These are phyloP conservation scores for Laterallus jamaicensis DNA, from an alignment of 2,113 vertebrate species.

Conservation along the genomic window DNA sequence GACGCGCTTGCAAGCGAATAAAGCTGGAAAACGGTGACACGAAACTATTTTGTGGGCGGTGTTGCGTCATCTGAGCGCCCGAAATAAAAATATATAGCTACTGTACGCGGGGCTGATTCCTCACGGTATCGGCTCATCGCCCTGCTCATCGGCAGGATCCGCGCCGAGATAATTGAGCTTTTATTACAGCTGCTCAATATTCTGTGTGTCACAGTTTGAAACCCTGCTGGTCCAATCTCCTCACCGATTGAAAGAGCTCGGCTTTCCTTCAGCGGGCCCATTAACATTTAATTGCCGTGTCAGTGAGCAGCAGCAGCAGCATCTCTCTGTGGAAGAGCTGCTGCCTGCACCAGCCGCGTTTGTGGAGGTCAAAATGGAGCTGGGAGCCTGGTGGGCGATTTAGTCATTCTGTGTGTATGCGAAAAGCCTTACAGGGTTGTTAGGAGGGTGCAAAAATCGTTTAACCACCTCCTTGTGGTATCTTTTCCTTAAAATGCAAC, in stretches of 20 bases:
- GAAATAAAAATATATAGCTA: rapidly evolving
- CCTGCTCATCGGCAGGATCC: rapidly evolving
- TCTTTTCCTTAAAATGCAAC: neutral
- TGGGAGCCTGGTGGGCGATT: neutral
- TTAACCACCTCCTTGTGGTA: rapidly evolving
- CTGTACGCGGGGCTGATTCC: rapidly evolving
- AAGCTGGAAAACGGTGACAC: neutral
- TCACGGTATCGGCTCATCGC: rapidly evolving
- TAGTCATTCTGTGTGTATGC: rapidly evolving
- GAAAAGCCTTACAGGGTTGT: neutral
- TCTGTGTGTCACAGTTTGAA: rapidly evolving
- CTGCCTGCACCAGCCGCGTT: neutral
- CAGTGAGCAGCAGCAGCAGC: neutral
- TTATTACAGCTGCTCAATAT: neutral
- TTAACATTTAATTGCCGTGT: neutral
- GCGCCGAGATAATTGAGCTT: rapidly evolving
- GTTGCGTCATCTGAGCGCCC: neutral
- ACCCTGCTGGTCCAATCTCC: neutral
- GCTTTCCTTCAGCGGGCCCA: neutral
- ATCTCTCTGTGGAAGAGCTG: neutral
- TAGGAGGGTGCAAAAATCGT: neutral
- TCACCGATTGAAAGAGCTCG: neutral
- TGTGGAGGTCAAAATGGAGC: neutral
- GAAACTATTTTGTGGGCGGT: neutral
- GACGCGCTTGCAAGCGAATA: rapidly evolving